A percentile compares a stretch with the other conserved stretches of the same genome.
These are phyloP conservation scores for Platichthys flesus DNA, from an alignment of 2,113 vertebrate genomes.

Conservation along the genomic window DNA sequence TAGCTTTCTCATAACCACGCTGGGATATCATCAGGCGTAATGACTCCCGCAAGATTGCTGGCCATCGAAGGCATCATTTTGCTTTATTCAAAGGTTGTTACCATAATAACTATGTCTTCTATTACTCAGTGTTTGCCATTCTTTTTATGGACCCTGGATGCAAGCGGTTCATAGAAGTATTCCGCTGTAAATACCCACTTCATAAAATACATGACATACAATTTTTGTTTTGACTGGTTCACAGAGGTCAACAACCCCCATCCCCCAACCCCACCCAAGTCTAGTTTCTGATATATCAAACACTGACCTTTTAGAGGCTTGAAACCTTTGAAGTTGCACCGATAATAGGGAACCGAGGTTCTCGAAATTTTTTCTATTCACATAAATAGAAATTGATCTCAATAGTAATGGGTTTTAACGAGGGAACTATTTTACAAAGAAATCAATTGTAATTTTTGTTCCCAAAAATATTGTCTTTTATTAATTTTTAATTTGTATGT, in stretches of 20 bases:
- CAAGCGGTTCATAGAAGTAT: slow-evolving; percentile 1
- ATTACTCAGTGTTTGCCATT: slow-evolving; percentile 9
- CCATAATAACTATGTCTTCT: slow-evolving; percentile 12
- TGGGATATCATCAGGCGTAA: slow-evolving; percentile 54
- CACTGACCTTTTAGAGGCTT: not conserved
- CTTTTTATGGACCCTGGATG: slow-evolving; percentile 14
- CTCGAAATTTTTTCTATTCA: not conserved
- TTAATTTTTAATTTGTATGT: too few species aligned
- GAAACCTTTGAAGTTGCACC: slow-evolving; percentile 3
- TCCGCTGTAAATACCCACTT: slow-evolving; percentile 27
- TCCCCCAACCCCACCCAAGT: not conserved
- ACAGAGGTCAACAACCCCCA: not conserved
- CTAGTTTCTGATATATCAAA: not conserved
- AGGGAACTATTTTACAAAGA: not conserved
- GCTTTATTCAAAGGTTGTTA: slow-evolving; percentile 40
- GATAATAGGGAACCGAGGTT: not conserved
- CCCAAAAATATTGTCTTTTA: not conserved
- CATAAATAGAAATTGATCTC: not conserved
- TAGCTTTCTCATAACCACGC: slow-evolving; percentile 54
- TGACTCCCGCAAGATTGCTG: slow-evolving; percentile 55
- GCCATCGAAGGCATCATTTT: slow-evolving; percentile 57
- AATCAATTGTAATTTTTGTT: not conserved
- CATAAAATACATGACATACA: slow-evolving; percentile 11
- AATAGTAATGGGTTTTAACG: not conserved
- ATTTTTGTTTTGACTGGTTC: slow-evolving; percentile 23